Evolutionary conservation across 2,888 invertebrate species (phyloP).

Genomic region (Terebella lapidaria): DNA sequence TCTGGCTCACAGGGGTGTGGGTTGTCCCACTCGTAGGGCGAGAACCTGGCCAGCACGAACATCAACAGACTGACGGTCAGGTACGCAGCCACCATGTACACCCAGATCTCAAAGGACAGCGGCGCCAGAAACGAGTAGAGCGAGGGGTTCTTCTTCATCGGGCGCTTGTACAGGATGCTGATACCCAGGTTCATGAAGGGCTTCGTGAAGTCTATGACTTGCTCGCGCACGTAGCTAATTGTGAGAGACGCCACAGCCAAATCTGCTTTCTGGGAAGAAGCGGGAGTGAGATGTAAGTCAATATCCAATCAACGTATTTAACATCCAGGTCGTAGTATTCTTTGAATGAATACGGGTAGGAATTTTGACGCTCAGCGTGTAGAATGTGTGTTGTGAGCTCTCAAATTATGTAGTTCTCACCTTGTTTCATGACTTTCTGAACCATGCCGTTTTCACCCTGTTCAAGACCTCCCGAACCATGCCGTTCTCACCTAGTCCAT

Average conservation of each 20-base stretch:
- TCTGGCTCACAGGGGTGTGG: constrained; percentile 74
- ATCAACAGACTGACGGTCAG: constrained; percentile 86
- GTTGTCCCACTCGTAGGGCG: constrained; percentile 85
- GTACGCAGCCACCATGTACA: constrained; percentile 80
- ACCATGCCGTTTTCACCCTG: too few species aligned
- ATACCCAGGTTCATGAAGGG: constrained; percentile 44
- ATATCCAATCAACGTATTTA: too few species aligned
- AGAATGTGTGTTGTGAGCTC: too few species aligned
- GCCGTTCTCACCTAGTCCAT: too few species aligned
- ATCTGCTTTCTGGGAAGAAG: constrained; percentile 11
- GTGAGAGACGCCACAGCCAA: not conserved
- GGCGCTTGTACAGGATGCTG: constrained; percentile 74
- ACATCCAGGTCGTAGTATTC: too few species aligned
- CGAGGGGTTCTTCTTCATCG: constrained; percentile 78
- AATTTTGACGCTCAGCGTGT: too few species aligned
- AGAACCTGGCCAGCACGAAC: constrained; percentile 88
- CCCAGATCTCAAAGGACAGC: constrained; percentile 84
- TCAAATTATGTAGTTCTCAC: too few species aligned
- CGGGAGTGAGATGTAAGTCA: too few species aligned
- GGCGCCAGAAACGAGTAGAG: constrained; percentile 94
- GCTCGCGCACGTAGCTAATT: not conserved
- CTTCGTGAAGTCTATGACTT: not conserved
- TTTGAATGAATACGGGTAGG: too few species aligned
- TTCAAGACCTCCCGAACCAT: too few species aligned
- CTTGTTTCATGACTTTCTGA: too few species aligned